Base-by-base conservation (phyloP, 2,888 invertebrate genomes). In the Mythimna pallens region DNA sequence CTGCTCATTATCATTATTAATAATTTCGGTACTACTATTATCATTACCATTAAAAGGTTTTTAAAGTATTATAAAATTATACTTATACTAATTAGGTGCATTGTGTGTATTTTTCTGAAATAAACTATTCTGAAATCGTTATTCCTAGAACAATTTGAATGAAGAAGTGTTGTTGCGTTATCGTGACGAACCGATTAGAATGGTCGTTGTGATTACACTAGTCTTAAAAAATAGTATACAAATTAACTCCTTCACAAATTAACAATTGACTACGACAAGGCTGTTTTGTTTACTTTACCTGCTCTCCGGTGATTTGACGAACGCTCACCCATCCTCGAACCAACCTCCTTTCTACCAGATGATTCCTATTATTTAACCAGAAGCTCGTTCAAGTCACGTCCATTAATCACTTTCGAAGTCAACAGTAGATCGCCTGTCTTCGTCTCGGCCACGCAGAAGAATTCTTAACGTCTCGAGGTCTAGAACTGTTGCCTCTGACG, bases 401-500 rank as follows among this genome's bases (percentile, higher is more conserved):
- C 62, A 83, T 73, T 69, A 65, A 80, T 76, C 83, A 83, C 76
- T 73, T 73, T 62, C 69, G 61, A 34, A 73, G 70, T 78, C 74
- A 70, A 67, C 59, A 73, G 63, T 70, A 79, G 68, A 73, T 65
- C 64, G 55, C 57, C 65, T 70, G 62, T 71, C 61, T 71, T 61
- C 65, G n/a, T 25, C 69, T 62, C 82, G 34, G 14, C 65, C 59
- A 73, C 70, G 66, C 83, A 71, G 64, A 85, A 74, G 73, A 77
- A 65, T 74, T 77, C 61, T 47, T 59, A 50, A 73, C 67, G 72
- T 74, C 66, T 75, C 54, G 66, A 65, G 50, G 57, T 80, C 65
- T 76, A 67, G 68, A 75, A 83, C 70, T 75, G 63, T 77, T 85
- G 83, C 55, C 68, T 61, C 62, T 73, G 83, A 80, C 80, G 70